These are phyloP conservation scores for Bergia puertoricense DNA, from an alignment of 92 coral and sea anemone genomes.

Conservation along the genomic window DNA sequence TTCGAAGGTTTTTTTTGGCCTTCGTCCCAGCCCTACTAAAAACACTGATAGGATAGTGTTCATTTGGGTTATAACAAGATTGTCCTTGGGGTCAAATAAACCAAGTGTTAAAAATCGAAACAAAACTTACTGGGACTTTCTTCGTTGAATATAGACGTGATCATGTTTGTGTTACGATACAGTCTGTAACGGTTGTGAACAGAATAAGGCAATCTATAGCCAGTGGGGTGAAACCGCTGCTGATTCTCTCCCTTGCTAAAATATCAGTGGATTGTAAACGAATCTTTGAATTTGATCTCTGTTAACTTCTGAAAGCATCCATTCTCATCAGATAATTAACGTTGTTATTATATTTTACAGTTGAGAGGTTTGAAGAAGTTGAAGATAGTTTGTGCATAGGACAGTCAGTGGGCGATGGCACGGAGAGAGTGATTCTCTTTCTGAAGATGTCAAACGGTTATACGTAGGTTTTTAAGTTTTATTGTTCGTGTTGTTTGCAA, in stretches of 20 bases:
- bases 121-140: too few relatives aligned
- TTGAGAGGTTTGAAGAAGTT: conserved; percentile 80
- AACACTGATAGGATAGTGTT: too few relatives aligned
- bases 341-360: conserved; percentile 35
- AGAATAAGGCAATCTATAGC: neutral
- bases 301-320: neutral
- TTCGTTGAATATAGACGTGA: too few relatives aligned
- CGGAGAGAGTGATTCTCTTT: conserved; percentile 88
- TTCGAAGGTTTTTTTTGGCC: too few relatives aligned
- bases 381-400: conserved; percentile 97
- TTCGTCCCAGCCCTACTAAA: too few relatives aligned
- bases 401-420: conserved; percentile 66
- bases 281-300: neutral
- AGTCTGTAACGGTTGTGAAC: too few relatives aligned
- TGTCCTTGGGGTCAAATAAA: too few relatives aligned
- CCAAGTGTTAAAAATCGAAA: too few relatives aligned
- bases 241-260: neutral
- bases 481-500: neutral
- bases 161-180: too few relatives aligned
- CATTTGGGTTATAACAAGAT: too few relatives aligned
- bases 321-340: neutral
- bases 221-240: neutral
- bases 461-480: conserved; percentile 51
- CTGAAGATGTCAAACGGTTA: conserved; percentile 79
- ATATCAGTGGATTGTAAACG: neutral